Conservation (phyloP, 37 sponge, comb jelly and placozoan genomes). For the Geodia barretti region DNA sequence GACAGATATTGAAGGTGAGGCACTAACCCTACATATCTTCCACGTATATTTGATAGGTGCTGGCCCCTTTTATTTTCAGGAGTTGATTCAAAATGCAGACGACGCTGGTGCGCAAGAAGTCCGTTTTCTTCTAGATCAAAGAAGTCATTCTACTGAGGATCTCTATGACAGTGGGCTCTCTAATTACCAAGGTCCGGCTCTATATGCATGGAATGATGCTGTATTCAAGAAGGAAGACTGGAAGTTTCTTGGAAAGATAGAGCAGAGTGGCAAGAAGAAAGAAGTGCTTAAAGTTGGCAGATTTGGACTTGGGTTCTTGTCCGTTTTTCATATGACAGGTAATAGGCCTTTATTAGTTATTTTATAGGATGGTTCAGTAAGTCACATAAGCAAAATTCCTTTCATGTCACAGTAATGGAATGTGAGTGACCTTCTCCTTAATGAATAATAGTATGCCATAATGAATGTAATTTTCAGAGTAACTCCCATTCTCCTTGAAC, state of each 20-base stretch:
- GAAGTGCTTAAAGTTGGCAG: conserved; percentile 75
- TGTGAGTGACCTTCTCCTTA: no score
- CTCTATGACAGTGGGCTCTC: conserved; percentile 54
- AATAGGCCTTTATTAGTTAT: no score
- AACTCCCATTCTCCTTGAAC: no score
- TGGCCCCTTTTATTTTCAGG: conserved; percentile 75
- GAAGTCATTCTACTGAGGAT: conserved; percentile 35
- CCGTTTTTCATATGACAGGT: conserved; percentile 76
- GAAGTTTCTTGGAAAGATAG: conserved; percentile 66
- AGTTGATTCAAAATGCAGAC: conserved; percentile 90
- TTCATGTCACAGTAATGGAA: no score
- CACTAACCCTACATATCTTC: no score
- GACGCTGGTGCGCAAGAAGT: conserved; percentile 80
- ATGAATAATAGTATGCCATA: no score
- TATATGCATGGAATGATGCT: conserved; percentile 68
- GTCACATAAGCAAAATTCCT: no score
- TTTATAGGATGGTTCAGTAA: no score
- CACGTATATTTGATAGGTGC: no score
- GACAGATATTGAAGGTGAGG: no score
- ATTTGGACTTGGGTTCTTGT: conserved; percentile 83
- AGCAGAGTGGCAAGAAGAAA: conserved; percentile 64
- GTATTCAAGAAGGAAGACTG: conserved; percentile 71
- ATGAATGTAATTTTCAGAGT: no score
- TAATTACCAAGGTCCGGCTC: conserved; percentile 86
- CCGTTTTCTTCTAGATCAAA: conserved; percentile 76